phyloP scores from a whole-genome alignment of 2,797 vertebrate genomes.

The Jordanella pulchra region DNA sequence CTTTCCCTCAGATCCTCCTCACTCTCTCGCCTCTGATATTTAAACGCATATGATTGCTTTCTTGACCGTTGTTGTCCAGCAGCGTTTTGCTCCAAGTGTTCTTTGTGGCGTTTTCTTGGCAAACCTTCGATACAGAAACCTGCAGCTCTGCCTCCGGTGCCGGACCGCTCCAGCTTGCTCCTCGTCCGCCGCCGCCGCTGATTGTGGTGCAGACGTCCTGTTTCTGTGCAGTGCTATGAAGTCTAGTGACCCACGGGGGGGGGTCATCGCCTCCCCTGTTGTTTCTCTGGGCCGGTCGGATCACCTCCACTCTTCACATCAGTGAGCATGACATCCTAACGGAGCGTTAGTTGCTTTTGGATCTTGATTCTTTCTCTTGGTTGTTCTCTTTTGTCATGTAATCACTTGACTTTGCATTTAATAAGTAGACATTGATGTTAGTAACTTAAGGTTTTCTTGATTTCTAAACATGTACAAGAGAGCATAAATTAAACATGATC shows the following conservation, averaged over 20 bases:
- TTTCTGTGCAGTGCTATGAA: slow-evolving; percentile 75
- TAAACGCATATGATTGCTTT: slow-evolving; percentile 66
- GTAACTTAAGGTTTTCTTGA: slow-evolving; percentile 65
- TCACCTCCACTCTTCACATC: slow-evolving; percentile 55
- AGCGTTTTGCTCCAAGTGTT: slow-evolving; percentile 75
- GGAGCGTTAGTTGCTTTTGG: slow-evolving; percentile 56
- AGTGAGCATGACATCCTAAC: slow-evolving; percentile 75
- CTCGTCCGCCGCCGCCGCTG: slow-evolving; percentile 46
- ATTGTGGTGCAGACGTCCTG: slow-evolving; percentile 70
- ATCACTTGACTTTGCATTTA: slow-evolving; percentile 73
- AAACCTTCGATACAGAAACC: slow-evolving; percentile 61
- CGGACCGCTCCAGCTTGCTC: slow-evolving; percentile 60
- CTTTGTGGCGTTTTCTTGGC: slow-evolving; percentile 76
- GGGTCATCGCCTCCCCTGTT: slow-evolving; percentile 57
- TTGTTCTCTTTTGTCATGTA: slow-evolving; percentile 70
- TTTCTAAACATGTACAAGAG: slow-evolving; percentile 74
- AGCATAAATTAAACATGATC: slow-evolving; percentile 78
- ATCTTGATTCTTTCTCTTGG: slow-evolving; percentile 65
- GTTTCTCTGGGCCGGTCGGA: slow-evolving; percentile 63
- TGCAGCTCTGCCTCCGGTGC: slow-evolving; percentile 52
- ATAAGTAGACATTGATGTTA: slow-evolving; percentile 74
- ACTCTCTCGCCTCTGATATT: slow-evolving; percentile 64
- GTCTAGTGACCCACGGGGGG: slow-evolving; percentile 61
- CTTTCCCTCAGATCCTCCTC: slow-evolving; percentile 54
- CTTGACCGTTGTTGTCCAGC: slow-evolving; percentile 57